Evolutionary conservation across 2,797 vertebrate genomes (phyloP).

Genomic region (Micromesistius poutassou): DNA sequence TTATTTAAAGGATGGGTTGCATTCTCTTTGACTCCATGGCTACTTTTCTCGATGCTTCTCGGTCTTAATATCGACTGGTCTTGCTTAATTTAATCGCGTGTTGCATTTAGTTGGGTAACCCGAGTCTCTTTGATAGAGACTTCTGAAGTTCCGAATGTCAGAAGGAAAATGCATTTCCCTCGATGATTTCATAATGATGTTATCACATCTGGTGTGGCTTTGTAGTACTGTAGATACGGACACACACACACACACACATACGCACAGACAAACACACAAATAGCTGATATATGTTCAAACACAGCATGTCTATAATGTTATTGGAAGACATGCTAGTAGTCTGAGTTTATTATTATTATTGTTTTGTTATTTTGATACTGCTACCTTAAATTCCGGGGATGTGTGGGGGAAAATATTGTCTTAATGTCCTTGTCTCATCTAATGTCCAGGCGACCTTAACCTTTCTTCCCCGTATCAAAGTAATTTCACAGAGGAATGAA

Average conservation of each 20-base stretch:
- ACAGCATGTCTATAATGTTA: background rate
- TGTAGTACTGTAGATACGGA: background rate
- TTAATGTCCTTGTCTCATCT: background rate
- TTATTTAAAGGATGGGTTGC: slow-evolving; percentile 45
- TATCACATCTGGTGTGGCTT: background rate
- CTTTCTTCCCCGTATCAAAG: slow-evolving; percentile 27
- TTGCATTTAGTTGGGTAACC: slow-evolving; percentile 26
- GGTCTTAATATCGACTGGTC: slow-evolving; percentile 35
- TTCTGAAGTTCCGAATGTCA: slow-evolving; percentile 14
- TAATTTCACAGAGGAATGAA: slow-evolving; percentile 57
- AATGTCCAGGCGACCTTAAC: background rate
- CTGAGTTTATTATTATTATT: too few relatives aligned
- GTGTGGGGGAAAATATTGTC: background rate
- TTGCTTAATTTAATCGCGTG: slow-evolving; percentile 45
- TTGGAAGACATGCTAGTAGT: background rate
- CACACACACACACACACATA: background rate
- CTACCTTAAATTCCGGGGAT: background rate
- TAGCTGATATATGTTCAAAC: slow-evolving; percentile 1
- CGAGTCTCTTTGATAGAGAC: slow-evolving; percentile 49
- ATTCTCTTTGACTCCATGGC: slow-evolving; percentile 28
- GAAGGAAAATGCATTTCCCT: slow-evolving; percentile 28
- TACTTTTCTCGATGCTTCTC: slow-evolving; percentile 21
- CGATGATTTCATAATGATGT: slow-evolving; percentile 35
- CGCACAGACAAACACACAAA: background rate
- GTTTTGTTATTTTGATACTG: background rate